Evolutionary conservation across 2,113 vertebrate species (phyloP), one percentile per base, ranked within the genome.

Genomic region (Psittacula cyanocephala): DNA sequence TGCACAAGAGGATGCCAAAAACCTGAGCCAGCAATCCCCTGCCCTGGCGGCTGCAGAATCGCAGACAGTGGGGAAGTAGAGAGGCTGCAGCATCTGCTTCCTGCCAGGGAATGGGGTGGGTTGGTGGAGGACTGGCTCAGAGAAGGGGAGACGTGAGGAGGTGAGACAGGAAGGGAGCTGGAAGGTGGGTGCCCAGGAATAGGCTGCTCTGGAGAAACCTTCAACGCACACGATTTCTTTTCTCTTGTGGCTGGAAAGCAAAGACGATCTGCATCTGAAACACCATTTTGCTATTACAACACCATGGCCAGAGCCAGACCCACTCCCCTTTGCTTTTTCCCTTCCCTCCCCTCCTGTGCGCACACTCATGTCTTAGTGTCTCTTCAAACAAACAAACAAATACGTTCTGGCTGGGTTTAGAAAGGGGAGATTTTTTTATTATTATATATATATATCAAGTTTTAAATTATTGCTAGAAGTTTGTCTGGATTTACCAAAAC

Each of bases 1-100:
- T 86, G 60, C 95, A 76, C 98, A 98, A 96, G 98, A 99, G 87
- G 98, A 99, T 96, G 98, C 98, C 98, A 99, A 98, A 98, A 97
- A 97, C 97, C 96, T 96, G 95, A 98, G 97, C 98, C 99, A 98
- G 96, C 96, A 96, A 60, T 92, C 96, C 59, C 91, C 97, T 2
- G 77, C 97, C 93, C 92, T 97, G 86, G 95, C 98, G 85, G 97
- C 97, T 81, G 86, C 90, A 90, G 97, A 96, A 89, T 94, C 57
- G 91, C 96, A 97, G 89, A 97, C 94, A 95, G 78, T 90, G 97
- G 98, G 98, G 97, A 98, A 98, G 97, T 98, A 98, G 97, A 97
- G 71, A 78, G 55, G 74, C 79, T 92, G 79, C 86, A 89, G 91
- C 18, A 1, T 62, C 96, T 43, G 72, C 88, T 96, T 96, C 91